Conservation (phyloP, 2,888 invertebrate genomes). For the Acanthopleura granulata region DNA sequence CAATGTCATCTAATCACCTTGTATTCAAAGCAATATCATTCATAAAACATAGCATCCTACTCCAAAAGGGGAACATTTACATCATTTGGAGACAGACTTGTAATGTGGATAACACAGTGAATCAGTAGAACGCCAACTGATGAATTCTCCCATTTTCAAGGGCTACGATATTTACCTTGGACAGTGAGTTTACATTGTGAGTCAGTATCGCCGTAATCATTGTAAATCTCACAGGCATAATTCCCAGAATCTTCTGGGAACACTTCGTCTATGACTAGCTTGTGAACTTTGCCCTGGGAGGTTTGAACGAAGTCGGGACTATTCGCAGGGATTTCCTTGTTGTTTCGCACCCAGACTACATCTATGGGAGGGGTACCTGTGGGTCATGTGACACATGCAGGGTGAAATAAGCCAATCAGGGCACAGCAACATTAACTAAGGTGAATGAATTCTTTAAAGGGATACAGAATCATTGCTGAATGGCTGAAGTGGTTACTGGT, state of each 20-base stretch:
- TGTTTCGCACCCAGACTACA: conserved; percentile 79
- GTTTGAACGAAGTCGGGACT: conserved; percentile 74
- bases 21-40: too few species aligned
- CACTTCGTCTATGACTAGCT: conserved; percentile 73
- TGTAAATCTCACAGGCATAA: conserved; percentile 62
- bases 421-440: too few species aligned
- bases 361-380: conserved; percentile 74
- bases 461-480: too few species aligned
- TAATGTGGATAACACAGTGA: too few species aligned
- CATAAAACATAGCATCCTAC: too few species aligned
- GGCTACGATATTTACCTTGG: conserved; percentile 35
- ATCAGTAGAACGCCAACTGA: too few species aligned
- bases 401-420: background rate
- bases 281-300: conserved; percentile 74
- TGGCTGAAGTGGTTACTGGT: too few species aligned
- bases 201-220: conserved; percentile 62
- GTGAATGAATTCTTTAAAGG: too few species aligned
- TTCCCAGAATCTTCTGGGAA: conserved; percentile 55
- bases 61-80: too few species aligned
- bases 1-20: too few species aligned
- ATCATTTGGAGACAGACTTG: too few species aligned
- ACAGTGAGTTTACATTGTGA: conserved; percentile 57
- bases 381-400: conserved; percentile 8
- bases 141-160: background rate
- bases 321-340: conserved; percentile 76